Evolutionary conservation across 2,113 vertebrate genomes (phyloP).

Genomic region (Antechinus stuartii): DNA sequence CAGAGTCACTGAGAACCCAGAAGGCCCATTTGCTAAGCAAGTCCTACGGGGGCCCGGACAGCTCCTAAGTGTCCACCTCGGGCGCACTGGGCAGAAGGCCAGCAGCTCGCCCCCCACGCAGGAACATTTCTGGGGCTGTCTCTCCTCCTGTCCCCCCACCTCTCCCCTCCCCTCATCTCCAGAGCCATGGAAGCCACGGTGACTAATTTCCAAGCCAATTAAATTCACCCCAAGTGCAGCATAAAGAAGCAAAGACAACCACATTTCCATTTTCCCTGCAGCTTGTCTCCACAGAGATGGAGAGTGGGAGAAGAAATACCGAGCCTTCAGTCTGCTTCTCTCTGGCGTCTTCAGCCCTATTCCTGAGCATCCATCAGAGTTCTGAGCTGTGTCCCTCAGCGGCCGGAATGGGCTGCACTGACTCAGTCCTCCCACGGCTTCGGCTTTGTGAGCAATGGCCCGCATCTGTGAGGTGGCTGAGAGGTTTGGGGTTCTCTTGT

Average conservation of each 20-base stretch:
- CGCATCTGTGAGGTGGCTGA: neutral
- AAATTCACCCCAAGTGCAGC: slow-evolving; percentile 46
- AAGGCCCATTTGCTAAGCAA: slow-evolving; percentile 50
- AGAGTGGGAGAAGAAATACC: neutral
- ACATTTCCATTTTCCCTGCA: neutral
- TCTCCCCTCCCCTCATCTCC: neutral
- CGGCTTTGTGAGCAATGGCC: neutral
- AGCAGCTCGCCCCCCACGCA: neutral
- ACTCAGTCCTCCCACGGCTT: neutral
- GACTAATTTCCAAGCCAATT: slow-evolving; percentile 43
- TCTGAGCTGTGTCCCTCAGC: neutral
- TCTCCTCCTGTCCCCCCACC: neutral
- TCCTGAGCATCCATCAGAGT: neutral
- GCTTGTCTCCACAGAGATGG: neutral
- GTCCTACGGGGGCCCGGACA: neutral
- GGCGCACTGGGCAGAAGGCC: slow-evolving; percentile 32
- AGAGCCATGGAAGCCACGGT: neutral
- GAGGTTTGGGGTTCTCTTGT: neutral
- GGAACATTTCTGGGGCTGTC: neutral
- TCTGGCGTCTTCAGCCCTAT: neutral
- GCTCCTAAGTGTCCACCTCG: slow-evolving; percentile 11
- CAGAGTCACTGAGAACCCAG: slow-evolving; percentile 50
- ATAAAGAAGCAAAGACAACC: slow-evolving; percentile 34
- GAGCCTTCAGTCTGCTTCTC: slow-evolving; percentile 5
- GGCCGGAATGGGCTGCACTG: neutral